Base-by-base conservation (phyloP, 2,797 vertebrate species). In the Macroramphosus scolopax region DNA sequence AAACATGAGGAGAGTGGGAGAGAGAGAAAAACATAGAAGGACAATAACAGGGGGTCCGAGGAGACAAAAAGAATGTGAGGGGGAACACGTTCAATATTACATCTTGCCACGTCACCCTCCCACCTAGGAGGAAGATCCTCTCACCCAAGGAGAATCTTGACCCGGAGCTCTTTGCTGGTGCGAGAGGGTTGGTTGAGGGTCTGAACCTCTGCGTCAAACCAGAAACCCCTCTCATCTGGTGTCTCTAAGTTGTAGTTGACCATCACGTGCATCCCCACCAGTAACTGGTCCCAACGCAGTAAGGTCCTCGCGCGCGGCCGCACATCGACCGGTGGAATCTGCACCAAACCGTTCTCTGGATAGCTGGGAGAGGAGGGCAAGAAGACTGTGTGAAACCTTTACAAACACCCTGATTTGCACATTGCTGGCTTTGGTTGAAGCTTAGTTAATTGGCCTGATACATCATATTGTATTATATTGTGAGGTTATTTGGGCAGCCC, bases 231-330 rank as follows among this genome's bases (percentile, higher is more conserved):
- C 54, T 97, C 95, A 55, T 92, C 93, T 3, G 93, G 92, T 1
- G 95, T 93, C 1, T 99, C 97, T 0, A 94, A 91, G 64, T 98
- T 99, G 65, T 91, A 99, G 87, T 99, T 99, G 20, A 97, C 88
- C 96, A 99, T 98, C 15, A 97, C 93, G 1, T 93, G 73, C 82
- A 96, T 94, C 6, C 94, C 95, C 45, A 94, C 87, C 72, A 89
- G 85, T 20, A 99, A 88, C 76, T 98, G 92, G 68, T 89, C 94
- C 90, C 93, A 99, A 42, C 90, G 91, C 68, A 98, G 89, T 73
- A 91, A 82, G 13, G 92, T 95, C 80, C 96, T 89, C 74, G 95
- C 95, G 47, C 95, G 91, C 7, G 95, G 94, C 13, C 95, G 91
- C 62, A 97, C 89, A 33, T 96, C 82, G 6, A 70, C 79, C 6